Conservation (phyloP, 2,113 vertebrate species). For the Phasianus colchicus region DNA sequence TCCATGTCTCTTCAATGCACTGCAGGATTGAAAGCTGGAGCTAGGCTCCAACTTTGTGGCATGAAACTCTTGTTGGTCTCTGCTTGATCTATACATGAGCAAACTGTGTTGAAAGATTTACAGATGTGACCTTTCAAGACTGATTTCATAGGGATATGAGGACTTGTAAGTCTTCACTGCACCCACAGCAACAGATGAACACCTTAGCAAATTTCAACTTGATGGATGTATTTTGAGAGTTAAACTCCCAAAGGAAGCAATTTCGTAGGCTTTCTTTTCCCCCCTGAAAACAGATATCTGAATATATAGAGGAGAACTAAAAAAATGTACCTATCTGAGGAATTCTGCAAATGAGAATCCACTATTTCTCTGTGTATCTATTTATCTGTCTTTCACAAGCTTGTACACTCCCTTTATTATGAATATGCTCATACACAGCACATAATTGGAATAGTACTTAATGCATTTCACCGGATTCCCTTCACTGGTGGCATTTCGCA, state of each 20-base stretch:
- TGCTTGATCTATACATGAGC: background rate
- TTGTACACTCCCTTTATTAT: conserved; percentile 9
- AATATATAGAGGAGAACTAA: background rate
- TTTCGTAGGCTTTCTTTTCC: background rate
- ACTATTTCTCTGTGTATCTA: conserved; percentile 48
- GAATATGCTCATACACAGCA: background rate
- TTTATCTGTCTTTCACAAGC: conserved; percentile 7
- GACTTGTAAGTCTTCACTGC: background rate
- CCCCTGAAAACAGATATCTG: background rate
- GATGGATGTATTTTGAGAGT: background rate
- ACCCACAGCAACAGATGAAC: background rate
- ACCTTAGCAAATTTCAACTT: background rate
- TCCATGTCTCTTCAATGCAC: background rate
- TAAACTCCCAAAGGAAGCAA: background rate
- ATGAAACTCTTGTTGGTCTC: background rate
- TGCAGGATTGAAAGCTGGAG: background rate
- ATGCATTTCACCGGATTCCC: background rate
- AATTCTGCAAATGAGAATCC: conserved; percentile 19
- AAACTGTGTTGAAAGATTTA: background rate
- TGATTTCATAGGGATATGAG: background rate
- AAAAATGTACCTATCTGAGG: background rate
- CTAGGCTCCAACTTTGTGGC: too few relatives aligned
- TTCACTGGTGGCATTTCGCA: background rate
- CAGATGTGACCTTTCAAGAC: background rate
- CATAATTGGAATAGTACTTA: background rate